A percentile compares a stretch with the other conserved stretches of the same genome.
Evolutionary conservation across 1,140 invertebrate species (phyloP).

Genomic region (Formica exsecta): DNA sequence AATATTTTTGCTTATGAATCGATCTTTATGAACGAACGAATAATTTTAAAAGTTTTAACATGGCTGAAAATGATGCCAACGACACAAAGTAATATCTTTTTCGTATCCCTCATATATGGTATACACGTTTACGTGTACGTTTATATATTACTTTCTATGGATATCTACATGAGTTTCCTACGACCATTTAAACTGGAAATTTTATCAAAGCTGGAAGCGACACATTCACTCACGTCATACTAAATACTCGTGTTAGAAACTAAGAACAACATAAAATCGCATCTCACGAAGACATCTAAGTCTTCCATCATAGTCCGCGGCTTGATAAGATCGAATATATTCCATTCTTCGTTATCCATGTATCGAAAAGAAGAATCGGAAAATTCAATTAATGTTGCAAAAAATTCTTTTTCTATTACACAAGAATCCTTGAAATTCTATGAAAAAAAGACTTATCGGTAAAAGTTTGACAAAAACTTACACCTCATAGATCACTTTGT

Average conservation of each 20-base stretch:
- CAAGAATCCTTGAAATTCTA: slow-evolving; percentile 13
- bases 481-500: too few relatives aligned
- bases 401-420: background rate
- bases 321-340: slow-evolving; percentile 14
- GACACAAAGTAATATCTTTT: background rate
- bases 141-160: slow-evolving; percentile 31
- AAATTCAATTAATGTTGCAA: slow-evolving; percentile 5
- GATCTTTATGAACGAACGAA: slow-evolving; percentile 25
- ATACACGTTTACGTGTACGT: slow-evolving; percentile 29
- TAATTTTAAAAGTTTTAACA: slow-evolving; percentile 24
- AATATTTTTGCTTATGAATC: slow-evolving; percentile 49
- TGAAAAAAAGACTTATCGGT: background rate
- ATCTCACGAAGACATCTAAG: slow-evolving; percentile 25
- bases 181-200: slow-evolving; percentile 9
- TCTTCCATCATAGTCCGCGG: slow-evolving; percentile 29
- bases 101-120: slow-evolving; percentile 5
- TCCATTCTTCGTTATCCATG: slow-evolving; percentile 10
- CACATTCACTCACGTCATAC: background rate
- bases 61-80: slow-evolving; percentile 31
- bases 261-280: slow-evolving; percentile 23
- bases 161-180: slow-evolving; percentile 57
- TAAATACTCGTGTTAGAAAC: slow-evolving; percentile 30
- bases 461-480: too few relatives aligned
- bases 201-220: slow-evolving; percentile 24
- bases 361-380: background rate